A percentile compares a stretch with the other conserved stretches of the same genome.
phyloP scores from a whole-genome alignment of 2,888 invertebrate species.

The Coelinius sp. region DNA sequence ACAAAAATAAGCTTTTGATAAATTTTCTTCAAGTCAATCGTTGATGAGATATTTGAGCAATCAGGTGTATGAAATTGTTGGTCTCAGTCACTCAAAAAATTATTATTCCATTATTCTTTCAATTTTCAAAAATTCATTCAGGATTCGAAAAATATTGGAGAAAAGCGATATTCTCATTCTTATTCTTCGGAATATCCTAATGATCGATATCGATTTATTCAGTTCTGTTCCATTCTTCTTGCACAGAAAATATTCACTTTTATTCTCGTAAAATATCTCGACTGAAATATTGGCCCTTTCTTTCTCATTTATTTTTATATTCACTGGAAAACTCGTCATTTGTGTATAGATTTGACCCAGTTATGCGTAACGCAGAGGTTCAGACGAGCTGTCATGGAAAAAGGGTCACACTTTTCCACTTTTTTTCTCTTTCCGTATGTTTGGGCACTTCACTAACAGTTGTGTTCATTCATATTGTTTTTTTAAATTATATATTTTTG shows the following conservation, averaged over 20 bases:
- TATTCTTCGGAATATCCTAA: no score
- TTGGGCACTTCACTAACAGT: background rate
- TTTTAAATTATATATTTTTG: background rate
- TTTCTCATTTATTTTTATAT: constrained; percentile 15
- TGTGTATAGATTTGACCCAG: constrained; percentile 5
- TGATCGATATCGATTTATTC: no score
- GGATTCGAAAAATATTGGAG: no score
- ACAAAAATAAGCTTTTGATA: no score
- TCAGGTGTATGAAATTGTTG: no score
- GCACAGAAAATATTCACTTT: background rate
- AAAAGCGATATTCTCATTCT: no score
- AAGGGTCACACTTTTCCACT: background rate
- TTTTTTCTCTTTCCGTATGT: background rate
- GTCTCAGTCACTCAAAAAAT: no score
- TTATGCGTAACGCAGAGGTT: constrained; percentile 4
- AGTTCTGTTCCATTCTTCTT: no score
- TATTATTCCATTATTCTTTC: no score
- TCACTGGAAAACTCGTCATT: background rate
- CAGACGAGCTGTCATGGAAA: constrained; percentile 7
- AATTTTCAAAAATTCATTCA: no score
- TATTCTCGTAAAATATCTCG: background rate
- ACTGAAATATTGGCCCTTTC: background rate
- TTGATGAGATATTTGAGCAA: no score
- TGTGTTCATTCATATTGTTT: background rate
- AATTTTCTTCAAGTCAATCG: no score